phyloP scores from a whole-genome alignment of 2,888 invertebrate species.

The Tanypteryx hageni region DNA sequence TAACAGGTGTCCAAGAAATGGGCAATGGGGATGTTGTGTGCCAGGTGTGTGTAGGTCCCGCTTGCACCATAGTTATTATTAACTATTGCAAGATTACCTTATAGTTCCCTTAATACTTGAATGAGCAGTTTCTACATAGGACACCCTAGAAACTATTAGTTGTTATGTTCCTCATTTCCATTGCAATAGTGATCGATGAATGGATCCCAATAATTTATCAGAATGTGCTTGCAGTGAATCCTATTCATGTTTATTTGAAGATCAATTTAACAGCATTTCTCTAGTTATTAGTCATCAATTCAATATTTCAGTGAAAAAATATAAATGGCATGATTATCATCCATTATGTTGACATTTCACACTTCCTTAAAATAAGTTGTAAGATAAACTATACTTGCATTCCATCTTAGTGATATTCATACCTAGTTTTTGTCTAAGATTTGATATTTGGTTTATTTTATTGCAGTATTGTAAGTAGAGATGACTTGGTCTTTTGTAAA shows the following conservation, averaged over 20 bases:
- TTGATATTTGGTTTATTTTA: no score
- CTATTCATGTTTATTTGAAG: not conserved
- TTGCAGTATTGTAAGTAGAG: no score
- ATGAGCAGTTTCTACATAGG: not conserved
- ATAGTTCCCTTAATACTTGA: not conserved
- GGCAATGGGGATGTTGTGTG: conserved; percentile 51
- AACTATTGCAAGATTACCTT: not conserved
- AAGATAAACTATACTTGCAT: no score
- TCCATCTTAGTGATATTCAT: no score
- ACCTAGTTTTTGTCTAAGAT: no score
- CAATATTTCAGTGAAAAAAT: no score
- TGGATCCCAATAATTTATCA: not conserved
- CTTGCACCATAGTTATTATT: conserved; percentile 27
- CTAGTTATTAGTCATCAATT: no score
- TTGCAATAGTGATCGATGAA: not conserved
- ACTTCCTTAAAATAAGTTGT: no score
- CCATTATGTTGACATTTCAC: no score
- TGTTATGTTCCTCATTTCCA: not conserved
- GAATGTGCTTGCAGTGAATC: not conserved
- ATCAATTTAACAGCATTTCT: not conserved
- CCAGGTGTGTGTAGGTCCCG: conserved; percentile 56
- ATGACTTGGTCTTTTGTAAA: no score
- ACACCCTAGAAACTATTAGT: not conserved
- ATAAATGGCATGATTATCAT: no score
- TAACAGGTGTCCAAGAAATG: conserved; percentile 56